Percentiles rank a stretch among this genome's conserved stretches.
These are phyloP conservation scores for Guaruba guarouba DNA, from an alignment of 2,113 vertebrate species.

Conservation along the genomic window DNA sequence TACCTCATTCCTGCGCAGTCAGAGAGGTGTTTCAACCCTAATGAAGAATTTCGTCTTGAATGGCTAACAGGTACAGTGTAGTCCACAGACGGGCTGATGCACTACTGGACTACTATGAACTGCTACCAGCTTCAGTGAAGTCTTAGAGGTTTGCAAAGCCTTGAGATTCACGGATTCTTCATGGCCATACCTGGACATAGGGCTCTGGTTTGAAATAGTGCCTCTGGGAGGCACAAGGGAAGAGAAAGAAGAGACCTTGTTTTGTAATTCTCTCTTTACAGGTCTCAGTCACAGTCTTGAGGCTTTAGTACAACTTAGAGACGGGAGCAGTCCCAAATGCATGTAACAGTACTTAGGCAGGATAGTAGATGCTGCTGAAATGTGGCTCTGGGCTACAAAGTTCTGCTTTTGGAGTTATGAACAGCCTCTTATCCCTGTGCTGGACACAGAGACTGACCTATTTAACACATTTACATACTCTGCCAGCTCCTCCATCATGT, in stretches of 20 bases:
- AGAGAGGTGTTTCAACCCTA: not conserved
- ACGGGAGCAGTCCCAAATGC: not conserved
- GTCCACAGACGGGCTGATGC: not conserved
- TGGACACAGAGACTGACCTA: not conserved
- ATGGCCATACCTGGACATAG: not conserved
- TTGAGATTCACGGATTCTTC: not conserved
- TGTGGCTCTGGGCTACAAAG: not conserved
- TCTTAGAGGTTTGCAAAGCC: not conserved
- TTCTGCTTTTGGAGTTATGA: not conserved
- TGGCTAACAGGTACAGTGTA: not conserved
- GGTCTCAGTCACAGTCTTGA: not conserved
- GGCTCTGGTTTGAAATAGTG: not conserved
- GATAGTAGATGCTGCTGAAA: not conserved
- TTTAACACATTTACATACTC: not conserved
- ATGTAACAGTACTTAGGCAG: not conserved
- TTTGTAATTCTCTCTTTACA: not conserved
- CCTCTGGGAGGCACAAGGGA: not conserved
- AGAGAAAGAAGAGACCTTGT: not conserved
- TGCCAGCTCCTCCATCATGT: fast-evolving
- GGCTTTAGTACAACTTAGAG: not conserved
- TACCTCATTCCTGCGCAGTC: not conserved
- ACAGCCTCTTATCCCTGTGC: not conserved
- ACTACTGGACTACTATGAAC: not conserved
- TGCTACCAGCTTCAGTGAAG: fast-evolving
- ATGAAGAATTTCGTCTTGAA: not conserved